Conservation (phyloP, 30 jellyfish, hydroid and myxozoan genomes). For the Aurelia aurita complex sp. Pacific region DNA sequence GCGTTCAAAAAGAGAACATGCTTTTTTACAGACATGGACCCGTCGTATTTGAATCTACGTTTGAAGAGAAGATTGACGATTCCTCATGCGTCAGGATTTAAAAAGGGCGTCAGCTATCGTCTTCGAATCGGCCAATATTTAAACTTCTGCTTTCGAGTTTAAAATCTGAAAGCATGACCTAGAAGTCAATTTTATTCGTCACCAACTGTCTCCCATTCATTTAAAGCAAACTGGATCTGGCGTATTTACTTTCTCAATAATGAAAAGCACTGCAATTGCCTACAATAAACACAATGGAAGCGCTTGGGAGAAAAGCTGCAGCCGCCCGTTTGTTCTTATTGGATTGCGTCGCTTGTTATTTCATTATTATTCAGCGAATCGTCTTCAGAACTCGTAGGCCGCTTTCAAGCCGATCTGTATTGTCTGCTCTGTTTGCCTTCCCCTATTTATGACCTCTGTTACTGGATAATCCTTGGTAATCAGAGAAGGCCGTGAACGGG, state of each 20-base stretch:
- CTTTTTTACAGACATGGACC: too few relatives aligned
- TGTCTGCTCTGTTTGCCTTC: conserved; percentile 32
- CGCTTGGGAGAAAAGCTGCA: conserved; percentile 23
- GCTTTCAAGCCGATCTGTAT: conserved; percentile 7
- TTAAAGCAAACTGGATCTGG: conserved; percentile 55
- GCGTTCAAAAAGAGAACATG: too few relatives aligned
- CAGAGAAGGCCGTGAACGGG: conserved; percentile 39
- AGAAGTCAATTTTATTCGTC: conserved; percentile 12
- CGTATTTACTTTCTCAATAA: conserved; percentile 38
- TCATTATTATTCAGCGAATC: conserved; percentile 42
- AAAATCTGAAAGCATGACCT: conserved; percentile 10
- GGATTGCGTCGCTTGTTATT: conserved; percentile 46
- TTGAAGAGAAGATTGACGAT: too few relatives aligned
- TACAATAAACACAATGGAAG: conserved; percentile 35
- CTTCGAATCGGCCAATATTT: too few relatives aligned
- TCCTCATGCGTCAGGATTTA: too few relatives aligned
- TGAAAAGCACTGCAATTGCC: conserved; percentile 9
- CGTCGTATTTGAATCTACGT: too few relatives aligned
- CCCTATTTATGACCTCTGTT: conserved; percentile 16
- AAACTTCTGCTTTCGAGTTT: too few relatives aligned
- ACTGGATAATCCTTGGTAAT: conserved; percentile 37
- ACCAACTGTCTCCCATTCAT: conserved; percentile 36
- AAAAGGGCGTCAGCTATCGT: too few relatives aligned
- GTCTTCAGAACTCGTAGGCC: conserved; percentile 14
- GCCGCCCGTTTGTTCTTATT: conserved; percentile 55